These are phyloP conservation scores for Syngnathus rostellatus DNA, from an alignment of 2,797 vertebrate species.

Conservation along the genomic window DNA sequence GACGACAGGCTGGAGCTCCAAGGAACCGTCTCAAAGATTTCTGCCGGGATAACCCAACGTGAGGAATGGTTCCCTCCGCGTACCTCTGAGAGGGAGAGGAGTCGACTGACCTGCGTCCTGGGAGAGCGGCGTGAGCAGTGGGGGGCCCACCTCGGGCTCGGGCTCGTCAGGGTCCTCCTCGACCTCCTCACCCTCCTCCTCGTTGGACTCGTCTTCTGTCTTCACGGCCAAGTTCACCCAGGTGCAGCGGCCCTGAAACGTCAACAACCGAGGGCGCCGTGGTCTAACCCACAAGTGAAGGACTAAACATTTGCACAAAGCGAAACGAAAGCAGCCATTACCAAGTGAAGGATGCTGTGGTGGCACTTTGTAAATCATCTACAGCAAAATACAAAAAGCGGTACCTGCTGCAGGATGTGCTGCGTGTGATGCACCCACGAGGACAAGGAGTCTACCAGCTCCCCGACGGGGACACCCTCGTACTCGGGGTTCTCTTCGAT, in stretches of 20 bases:
- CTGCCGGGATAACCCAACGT: constrained; percentile 47
- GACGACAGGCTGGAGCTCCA: constrained; percentile 80
- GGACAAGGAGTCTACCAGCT: constrained; percentile 76
- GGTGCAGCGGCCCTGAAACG: constrained; percentile 78
- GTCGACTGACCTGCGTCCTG: constrained; percentile 79
- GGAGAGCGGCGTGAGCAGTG: constrained; percentile 82
- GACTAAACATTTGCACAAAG: no score
- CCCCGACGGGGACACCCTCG: constrained; percentile 72
- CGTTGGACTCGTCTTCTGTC: constrained; percentile 66
- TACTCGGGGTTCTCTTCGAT: constrained; percentile 84
- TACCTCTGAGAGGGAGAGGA: not conserved
- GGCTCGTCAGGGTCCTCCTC: constrained; percentile 72
- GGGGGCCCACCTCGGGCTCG: constrained; percentile 81
- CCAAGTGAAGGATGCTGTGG: no score
- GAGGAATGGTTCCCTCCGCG: not conserved
- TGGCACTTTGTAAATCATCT: no score
- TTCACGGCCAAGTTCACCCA: constrained; percentile 80
- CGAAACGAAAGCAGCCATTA: not conserved
- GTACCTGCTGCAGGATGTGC: constrained; percentile 85
- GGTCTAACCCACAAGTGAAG: no score
- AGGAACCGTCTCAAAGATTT: constrained; percentile 70
- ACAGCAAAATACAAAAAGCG: no score
- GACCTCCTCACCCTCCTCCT: constrained; percentile 75
- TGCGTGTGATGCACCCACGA: constrained; percentile 85
- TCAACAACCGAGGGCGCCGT: not conserved